A percentile compares a stretch with the other conserved stretches of the same genome.
phyloP scores from a whole-genome alignment of 2,113 vertebrate species.

The Porphyrio hochstetteri region DNA sequence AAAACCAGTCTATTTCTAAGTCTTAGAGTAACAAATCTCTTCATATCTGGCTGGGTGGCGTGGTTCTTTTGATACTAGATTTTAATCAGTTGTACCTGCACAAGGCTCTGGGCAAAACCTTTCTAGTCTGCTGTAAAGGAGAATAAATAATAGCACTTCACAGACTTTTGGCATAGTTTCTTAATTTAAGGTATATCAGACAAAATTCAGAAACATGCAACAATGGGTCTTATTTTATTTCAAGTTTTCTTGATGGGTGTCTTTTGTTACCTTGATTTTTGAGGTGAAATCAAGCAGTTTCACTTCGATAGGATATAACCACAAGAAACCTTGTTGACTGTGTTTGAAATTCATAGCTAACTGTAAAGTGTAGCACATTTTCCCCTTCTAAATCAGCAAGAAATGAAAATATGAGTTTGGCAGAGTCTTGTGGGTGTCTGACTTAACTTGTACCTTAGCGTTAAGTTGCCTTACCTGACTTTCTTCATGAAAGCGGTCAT shows the following conservation, averaged over 20 bases:
- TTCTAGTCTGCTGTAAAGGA: conserved; percentile 5
- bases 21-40: conserved; percentile 30
- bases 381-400: neutral
- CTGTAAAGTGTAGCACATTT: neutral
- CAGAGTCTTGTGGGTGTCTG: neutral
- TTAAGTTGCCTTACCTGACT: neutral
- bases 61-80: conserved; percentile 33
- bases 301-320: neutral
- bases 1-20: neutral
- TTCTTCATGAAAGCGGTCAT: neutral
- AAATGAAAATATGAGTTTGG: neutral
- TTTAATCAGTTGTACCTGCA: conserved; percentile 21
- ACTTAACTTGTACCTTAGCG: neutral
- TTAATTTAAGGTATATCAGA: neutral
- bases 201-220: neutral
- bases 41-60: conserved; percentile 52
- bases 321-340: neutral
- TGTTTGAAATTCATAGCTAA: neutral
- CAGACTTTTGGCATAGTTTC: neutral
- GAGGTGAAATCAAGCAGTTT: neutral
- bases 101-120: conserved; percentile 26
- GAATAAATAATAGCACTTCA: neutral
- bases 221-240: neutral
- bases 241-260: neutral
- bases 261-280: neutral